These are phyloP conservation scores for Artibeus jamaicensis DNA, from an alignment of 2,797 vertebrate species.

Conservation along the genomic window DNA sequence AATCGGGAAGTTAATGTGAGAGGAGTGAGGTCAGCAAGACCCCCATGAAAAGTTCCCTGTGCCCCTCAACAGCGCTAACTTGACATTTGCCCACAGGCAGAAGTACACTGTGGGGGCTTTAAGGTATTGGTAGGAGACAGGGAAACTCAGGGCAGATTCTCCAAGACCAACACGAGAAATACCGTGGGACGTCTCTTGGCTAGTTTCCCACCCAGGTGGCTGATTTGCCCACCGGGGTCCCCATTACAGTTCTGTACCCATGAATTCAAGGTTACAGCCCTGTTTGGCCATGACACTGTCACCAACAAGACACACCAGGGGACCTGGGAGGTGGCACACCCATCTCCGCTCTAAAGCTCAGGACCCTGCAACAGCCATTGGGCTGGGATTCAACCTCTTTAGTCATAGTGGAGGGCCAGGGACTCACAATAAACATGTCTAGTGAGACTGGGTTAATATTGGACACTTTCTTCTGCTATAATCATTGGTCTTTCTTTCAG, in stretches of 20 bases:
- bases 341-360: neutral
- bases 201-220: neutral
- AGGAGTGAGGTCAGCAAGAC: neutral
- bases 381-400: neutral
- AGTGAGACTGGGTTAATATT: neutral
- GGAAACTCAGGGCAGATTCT: neutral
- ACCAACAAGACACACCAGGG: neutral
- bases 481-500: neutral
- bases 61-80: neutral
- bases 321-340: neutral
- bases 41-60: neutral
- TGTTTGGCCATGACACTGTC: neutral
- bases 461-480: neutral
- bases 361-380: neutral
- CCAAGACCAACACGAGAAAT: neutral
- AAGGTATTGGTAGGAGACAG: neutral
- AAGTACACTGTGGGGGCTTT: neutral
- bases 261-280: neutral
- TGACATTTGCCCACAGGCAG: too few relatives aligned
- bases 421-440: neutral
- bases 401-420: neutral
- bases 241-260: neutral
- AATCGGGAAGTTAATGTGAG: neutral
- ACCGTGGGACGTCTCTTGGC: neutral
- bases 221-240: neutral